Evolutionary conservation across 2,888 invertebrate species (phyloP).

Genomic region (Pelosia muscerda): DNA sequence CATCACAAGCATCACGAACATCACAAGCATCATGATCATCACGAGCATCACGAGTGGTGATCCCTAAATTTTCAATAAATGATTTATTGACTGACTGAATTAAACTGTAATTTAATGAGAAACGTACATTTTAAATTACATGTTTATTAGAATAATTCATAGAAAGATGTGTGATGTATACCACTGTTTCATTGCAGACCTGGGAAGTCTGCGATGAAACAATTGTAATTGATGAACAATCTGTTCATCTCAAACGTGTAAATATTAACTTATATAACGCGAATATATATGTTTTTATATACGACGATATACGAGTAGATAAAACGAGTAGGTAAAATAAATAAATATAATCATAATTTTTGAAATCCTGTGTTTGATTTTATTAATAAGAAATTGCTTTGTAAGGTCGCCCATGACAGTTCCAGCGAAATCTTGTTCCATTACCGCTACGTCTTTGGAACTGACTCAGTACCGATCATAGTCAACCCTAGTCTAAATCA

Average conservation of each 20-base stretch:
- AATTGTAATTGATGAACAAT: slow-evolving; percentile 4
- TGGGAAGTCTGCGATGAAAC: neutral
- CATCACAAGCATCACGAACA: neutral
- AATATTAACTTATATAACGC: neutral
- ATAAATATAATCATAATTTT: neutral
- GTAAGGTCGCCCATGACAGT: neutral
- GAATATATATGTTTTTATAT: neutral
- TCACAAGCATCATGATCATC: neutral
- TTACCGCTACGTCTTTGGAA: no score
- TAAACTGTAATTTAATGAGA: neutral
- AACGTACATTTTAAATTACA: neutral
- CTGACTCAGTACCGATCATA: no score
- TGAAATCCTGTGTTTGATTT: neutral
- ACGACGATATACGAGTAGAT: neutral
- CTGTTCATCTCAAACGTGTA: neutral
- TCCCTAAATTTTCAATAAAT: neutral
- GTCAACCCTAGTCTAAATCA: no score
- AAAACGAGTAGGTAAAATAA: no score
- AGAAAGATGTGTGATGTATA: neutral
- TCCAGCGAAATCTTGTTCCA: no score
- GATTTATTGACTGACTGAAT: neutral
- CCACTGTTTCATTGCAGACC: neutral
- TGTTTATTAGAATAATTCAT: neutral
- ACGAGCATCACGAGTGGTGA: neutral
- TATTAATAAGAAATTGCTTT: neutral